Evolutionary conservation across 2,888 invertebrate species (phyloP), one percentile per base, ranked within the genome.

Genomic region (Caenorhabditis sulstoni): DNA sequence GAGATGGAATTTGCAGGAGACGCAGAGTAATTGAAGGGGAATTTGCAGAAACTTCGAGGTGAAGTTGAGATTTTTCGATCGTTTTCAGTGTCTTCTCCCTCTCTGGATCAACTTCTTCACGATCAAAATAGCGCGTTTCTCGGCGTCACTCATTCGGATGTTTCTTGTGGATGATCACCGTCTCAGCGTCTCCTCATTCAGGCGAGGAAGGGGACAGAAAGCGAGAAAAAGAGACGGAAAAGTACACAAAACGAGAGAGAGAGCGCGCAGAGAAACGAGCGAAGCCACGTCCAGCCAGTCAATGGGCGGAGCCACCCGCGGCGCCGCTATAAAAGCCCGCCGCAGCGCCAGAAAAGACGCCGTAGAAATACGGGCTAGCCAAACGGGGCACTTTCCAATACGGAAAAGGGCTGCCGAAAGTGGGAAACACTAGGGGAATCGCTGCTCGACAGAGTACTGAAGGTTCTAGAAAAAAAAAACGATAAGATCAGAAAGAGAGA

Each of bases 291-390:
- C 58, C 14, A 49, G 44, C 52, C 55, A 47, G 4, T 5, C 29
- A 23, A 14, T 55, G 76, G 81, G 81, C 73, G 81, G 81, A 76
- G 79, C 37, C 50, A 41, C n/a, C 52, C 50, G 62, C 73, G 50
- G 35, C 52, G 35, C 7, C 18, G 18, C 59, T 82, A 82, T 76
- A 82, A 79, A 77, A 67, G 76, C 14, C n/a, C 57, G 39, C n/a
- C 29, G 37, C 14, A 20, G 39, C 23, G 74, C 57, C 65, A 49
- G 45, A 64, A 66, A 55, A 29, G 14, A 75, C 79, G 84, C 84
- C 84, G 84, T 82, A 84, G 84, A 64, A 81, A 84, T 82, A 84
- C 82, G 82, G 84, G 81, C 77, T 68, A 79, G 78, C 52, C 62
- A 37, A 66, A 53, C 22, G 44, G 39, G 23, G 20, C 22, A 39